Conservation (phyloP, 2,888 invertebrate species). For the Seira sanloemensis region DNA sequence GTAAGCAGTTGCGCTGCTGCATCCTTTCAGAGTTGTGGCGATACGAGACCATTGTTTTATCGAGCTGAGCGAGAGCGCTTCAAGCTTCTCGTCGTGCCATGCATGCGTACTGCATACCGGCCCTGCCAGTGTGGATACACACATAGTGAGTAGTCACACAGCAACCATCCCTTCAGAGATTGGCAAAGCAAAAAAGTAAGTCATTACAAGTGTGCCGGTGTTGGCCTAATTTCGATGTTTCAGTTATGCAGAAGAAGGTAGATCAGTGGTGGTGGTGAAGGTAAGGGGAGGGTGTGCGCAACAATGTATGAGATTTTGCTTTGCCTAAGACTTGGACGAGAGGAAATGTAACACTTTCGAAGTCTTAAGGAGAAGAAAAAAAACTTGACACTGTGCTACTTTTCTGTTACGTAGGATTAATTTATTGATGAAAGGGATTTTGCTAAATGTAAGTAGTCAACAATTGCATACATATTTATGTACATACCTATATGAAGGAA, state of each 20-base stretch:
- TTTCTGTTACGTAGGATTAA: too few species aligned
- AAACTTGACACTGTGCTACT: background rate
- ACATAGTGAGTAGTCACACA: background rate
- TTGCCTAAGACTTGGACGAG: background rate
- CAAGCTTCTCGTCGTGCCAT: background rate
- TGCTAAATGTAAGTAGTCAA: too few species aligned
- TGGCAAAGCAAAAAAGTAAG: slow-evolving; percentile 3
- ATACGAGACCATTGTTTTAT: background rate
- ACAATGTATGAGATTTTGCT: background rate
- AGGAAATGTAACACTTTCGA: background rate
- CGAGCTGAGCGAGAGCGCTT: background rate
- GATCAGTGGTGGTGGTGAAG: background rate
- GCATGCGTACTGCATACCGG: background rate
- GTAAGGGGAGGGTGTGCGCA: background rate
- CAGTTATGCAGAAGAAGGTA: background rate
- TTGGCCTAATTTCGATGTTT: slow-evolving; percentile 6
- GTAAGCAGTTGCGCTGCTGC: background rate
- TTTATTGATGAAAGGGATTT: too few species aligned
- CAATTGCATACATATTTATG: too few species aligned
- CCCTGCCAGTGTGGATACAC: background rate
- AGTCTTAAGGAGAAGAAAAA: background rate
- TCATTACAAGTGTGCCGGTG: slow-evolving; percentile 15
- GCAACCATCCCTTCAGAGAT: background rate
- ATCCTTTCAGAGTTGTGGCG: too few species aligned
- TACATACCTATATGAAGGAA: too few species aligned